Conservation (phyloP, 1,140 invertebrate species). For the Cryptotermes secundus region DNA sequence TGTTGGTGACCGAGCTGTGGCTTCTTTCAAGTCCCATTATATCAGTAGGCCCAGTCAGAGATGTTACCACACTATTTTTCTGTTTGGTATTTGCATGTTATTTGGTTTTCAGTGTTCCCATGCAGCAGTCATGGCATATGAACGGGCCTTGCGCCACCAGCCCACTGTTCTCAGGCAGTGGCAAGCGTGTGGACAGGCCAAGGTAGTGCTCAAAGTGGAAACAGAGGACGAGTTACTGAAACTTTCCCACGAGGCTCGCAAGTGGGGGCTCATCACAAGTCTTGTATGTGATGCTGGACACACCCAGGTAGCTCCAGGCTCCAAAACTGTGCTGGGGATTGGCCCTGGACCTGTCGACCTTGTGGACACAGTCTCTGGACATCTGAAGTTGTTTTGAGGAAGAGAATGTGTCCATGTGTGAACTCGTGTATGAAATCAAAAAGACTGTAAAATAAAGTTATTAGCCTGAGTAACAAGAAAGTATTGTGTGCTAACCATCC, state of each 20-base stretch:
- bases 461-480: too few species aligned
- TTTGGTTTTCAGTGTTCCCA: slow-evolving; percentile 59
- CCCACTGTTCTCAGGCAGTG: slow-evolving; percentile 49
- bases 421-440: too few species aligned
- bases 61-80: too few species aligned
- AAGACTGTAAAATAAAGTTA: too few species aligned
- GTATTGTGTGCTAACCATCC: too few species aligned
- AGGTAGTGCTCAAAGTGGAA: slow-evolving; percentile 54
- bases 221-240: slow-evolving; percentile 38
- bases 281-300: slow-evolving; percentile 56
- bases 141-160: slow-evolving; percentile 42
- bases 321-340: slow-evolving; percentile 56
- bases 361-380: slow-evolving; percentile 54
- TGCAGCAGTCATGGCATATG: slow-evolving; percentile 51
- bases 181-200: slow-evolving; percentile 53
- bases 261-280: slow-evolving; percentile 46
- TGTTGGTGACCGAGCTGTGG: too few species aligned
- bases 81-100: too few species aligned
- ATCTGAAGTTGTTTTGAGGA: slow-evolving; percentile 50
- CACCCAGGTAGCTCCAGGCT: slow-evolving; percentile 57
- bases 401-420: not conserved
- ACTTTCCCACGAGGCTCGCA: slow-evolving; percentile 45
- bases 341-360: slow-evolving; percentile 51
- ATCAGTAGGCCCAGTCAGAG: too few species aligned
- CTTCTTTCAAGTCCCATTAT: too few species aligned